These are phyloP conservation scores for Neotoxoptera formosana DNA, from an alignment of 1,140 invertebrate species.

Conservation along the genomic window DNA sequence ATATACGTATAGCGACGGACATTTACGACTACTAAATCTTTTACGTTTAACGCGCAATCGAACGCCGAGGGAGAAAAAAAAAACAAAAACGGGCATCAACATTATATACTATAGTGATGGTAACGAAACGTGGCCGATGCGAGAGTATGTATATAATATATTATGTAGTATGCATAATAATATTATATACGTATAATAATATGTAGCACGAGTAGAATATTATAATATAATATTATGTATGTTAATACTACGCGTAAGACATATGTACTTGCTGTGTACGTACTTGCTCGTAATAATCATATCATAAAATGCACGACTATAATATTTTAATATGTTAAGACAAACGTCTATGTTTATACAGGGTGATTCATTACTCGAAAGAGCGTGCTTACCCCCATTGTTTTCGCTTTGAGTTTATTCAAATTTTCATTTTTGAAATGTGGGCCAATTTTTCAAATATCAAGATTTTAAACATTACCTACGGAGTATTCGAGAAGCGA, in stretches of 20 bases:
- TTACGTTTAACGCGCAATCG: not conserved
- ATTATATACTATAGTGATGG: not conserved
- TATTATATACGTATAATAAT: not conserved
- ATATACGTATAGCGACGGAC: not conserved
- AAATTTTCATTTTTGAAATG: not conserved
- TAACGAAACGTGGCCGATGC: not conserved
- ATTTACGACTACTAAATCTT: constrained; percentile 51
- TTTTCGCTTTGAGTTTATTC: not conserved
- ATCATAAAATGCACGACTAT: not conserved
- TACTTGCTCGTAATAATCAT: not conserved
- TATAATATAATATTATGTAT: not conserved
- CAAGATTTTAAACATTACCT: not conserved
- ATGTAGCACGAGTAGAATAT: not conserved
- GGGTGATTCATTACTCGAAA: not conserved
- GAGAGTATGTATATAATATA: not conserved
- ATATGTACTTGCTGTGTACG: not conserved
- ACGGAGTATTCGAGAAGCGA: too few species aligned
- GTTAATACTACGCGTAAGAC: not conserved
- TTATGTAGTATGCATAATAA: not conserved
- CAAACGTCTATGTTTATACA: too few species aligned
- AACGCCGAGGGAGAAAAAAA: not conserved
- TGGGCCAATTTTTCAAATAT: too few species aligned
- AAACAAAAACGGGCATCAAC: constrained; percentile 17
- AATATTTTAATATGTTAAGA: not conserved
- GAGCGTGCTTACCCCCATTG: too few species aligned